Base-by-base conservation (phyloP, 2,888 invertebrate genomes). In the Tridacna gigas region DNA sequence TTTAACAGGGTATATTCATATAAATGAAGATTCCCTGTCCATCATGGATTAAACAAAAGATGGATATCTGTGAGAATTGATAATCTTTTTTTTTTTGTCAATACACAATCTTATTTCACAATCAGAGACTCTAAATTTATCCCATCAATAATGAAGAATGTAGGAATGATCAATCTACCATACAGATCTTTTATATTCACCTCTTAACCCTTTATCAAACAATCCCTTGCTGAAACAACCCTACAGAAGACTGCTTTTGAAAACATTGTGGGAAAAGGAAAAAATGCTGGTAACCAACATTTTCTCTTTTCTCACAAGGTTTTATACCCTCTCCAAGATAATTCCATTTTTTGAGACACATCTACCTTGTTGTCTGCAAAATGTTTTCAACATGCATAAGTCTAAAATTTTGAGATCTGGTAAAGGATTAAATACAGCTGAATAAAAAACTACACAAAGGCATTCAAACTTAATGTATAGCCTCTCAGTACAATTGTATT, bases 41-140 rank as follows among this genome's bases (percentile, higher is more conserved):
- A 45, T n/a, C 67, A 67, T 45, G 13, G 67, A 67, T 67, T n/a
- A 37, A 67, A 37, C 67, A 67, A 45, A 67, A 37, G 37, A 37
- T 37, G 37, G 37, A 37, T 37, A 37, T 37, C 37, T 37, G 13
- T 67, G 20, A 67, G 45, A 67, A 45, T 45, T 67, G 67, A 67
- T 67, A 45, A 45, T 13, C 67, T n/a, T 67, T 45, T 45, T 37
- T 67, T 67, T 45, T 67, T 67, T 67, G 71, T 51, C 26, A 71
- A 71, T 71, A 71, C 71, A 71, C 71, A 71, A 71, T 71, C 71
- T 71, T 48, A 71, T 51, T 51, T 25, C 51, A 51, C n/a, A 71
- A 71, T 71, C 71, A 71, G 48, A 26, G 22, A 71, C 71, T 71
- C 71, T 51, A 71, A 71, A 71, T 71, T 71, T 71, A 71, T 71